These are phyloP conservation scores for Thelaira solivaga DNA, from an alignment of 2,888 invertebrate genomes.

Conservation along the genomic window DNA sequence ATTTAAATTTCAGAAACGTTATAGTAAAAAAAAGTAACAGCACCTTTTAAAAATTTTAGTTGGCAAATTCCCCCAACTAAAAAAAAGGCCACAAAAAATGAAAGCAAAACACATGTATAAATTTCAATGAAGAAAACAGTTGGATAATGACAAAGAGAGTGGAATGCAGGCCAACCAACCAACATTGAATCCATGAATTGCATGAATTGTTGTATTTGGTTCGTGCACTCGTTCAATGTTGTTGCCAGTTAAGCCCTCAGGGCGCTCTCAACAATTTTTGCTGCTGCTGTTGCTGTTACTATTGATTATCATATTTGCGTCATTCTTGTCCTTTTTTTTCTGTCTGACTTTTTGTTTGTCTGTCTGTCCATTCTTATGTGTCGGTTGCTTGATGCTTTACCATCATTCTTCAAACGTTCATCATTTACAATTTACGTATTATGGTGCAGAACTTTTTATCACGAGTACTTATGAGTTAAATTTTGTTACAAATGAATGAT, in stretches of 20 bases:
- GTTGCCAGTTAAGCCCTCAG: conserved; percentile 70
- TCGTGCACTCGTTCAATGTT: conserved; percentile 59
- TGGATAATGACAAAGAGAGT: neutral
- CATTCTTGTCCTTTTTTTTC: conserved; percentile 8
- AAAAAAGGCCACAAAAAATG: neutral
- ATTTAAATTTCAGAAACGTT: conserved; percentile 19
- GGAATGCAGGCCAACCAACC: conserved; percentile 21
- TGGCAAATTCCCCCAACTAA: conserved; percentile 21
- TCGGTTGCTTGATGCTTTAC: conserved; percentile 36
- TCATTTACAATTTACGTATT: conserved; percentile 50
- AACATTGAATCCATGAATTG: conserved; percentile 39
- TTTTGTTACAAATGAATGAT: conserved; percentile 25
- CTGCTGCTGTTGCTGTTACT: conserved; percentile 60
- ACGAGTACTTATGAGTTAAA: conserved; percentile 18
- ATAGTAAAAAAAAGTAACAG: neutral
- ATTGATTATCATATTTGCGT: conserved; percentile 31
- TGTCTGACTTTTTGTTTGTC: neutral
- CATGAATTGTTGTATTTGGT: conserved; percentile 48
- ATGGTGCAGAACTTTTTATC: conserved; percentile 6
- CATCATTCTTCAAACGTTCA: conserved; percentile 52
- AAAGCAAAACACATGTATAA: conserved; percentile 18
- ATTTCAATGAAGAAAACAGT: conserved; percentile 29
- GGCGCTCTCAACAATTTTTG: conserved; percentile 74
- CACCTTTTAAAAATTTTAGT: conserved; percentile 15
- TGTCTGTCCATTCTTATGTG: conserved; percentile 8